Conservation (phyloP, 1,140 invertebrate genomes). For the Drosophila rufa region DNA sequence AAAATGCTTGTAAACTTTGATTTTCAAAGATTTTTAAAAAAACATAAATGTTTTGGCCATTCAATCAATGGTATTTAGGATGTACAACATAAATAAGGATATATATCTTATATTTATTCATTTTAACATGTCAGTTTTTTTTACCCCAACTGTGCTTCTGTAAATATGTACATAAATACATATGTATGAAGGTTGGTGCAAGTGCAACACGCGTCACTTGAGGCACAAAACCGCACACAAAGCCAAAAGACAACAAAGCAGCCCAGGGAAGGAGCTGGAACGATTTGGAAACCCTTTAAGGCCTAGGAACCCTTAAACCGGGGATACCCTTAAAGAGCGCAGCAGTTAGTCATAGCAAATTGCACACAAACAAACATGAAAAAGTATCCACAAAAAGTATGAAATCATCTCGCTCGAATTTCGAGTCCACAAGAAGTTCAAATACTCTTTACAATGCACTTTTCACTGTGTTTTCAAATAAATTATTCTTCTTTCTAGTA, state of each 20-base stretch:
- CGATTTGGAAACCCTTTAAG: slow-evolving; percentile 13
- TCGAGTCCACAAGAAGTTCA: background rate
- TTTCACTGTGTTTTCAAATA: too few relatives aligned
- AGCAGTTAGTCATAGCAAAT: slow-evolving; percentile 31
- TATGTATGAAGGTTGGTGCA: slow-evolving; percentile 12
- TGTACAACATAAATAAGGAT: too few relatives aligned
- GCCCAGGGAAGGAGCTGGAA: slow-evolving; percentile 6
- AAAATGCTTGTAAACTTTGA: too few relatives aligned
- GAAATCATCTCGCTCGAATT: background rate
- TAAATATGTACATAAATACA: slow-evolving; percentile 29
- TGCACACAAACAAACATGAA: background rate
- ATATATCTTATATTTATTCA: background rate
- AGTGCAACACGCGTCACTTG: slow-evolving; percentile 50
- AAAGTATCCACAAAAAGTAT: slow-evolving; percentile 13
- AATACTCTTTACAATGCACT: background rate
- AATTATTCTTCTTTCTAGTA: too few relatives aligned
- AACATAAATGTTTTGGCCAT: too few relatives aligned
- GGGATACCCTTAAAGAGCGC: slow-evolving; percentile 10
- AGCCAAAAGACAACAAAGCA: slow-evolving; percentile 29
- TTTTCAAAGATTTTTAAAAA: too few relatives aligned
- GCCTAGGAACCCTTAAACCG: background rate
- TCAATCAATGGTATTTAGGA: too few relatives aligned
- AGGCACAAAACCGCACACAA: slow-evolving; percentile 57
- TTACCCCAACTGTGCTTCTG: background rate
- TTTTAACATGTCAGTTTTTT: background rate